A percentile compares a stretch with the other conserved stretches of the same genome.
Conservation (phyloP, 2,888 invertebrate genomes). For the Acrobasis consociella region DNA sequence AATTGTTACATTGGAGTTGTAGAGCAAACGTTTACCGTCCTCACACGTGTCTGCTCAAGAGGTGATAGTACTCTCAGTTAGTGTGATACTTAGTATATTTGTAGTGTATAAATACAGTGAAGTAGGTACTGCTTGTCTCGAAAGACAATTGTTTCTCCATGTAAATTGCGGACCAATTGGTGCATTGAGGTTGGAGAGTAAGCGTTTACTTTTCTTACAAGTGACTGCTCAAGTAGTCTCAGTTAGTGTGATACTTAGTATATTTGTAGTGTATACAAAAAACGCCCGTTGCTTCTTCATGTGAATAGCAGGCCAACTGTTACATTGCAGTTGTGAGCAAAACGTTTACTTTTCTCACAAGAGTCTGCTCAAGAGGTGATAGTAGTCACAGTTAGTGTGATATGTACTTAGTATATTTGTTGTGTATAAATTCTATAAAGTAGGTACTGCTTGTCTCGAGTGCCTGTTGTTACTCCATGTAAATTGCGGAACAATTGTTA, state of each 20-base stretch:
- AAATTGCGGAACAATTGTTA: no score
- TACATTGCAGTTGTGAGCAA: constrained; percentile 1
- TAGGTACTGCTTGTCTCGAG: no score
- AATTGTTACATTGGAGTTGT: constrained; percentile 11
- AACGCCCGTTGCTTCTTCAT: neutral
- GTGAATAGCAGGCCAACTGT: constrained; percentile 6
- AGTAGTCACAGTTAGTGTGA: no score
- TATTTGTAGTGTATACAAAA: no score
- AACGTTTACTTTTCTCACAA: constrained; percentile 6
- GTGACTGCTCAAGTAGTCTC: neutral
- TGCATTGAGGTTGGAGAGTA: neutral
- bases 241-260: no score
- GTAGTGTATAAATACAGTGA: no score
- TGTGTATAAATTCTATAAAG: no score
- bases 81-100: no score
- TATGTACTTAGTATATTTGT: no score
- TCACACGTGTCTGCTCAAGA: neutral
- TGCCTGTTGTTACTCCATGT: no score
- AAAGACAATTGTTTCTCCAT: neutral
- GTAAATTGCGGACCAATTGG: constrained; percentile 7
- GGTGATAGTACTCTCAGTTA: neutral
- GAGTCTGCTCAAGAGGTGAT: neutral
- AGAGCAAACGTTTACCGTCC: constrained; percentile 1
- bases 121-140: no score
- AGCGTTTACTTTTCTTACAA: constrained; percentile 3